Conservation (phyloP, 2,888 invertebrate species). For the Cyrtodaria siliqua region DNA sequence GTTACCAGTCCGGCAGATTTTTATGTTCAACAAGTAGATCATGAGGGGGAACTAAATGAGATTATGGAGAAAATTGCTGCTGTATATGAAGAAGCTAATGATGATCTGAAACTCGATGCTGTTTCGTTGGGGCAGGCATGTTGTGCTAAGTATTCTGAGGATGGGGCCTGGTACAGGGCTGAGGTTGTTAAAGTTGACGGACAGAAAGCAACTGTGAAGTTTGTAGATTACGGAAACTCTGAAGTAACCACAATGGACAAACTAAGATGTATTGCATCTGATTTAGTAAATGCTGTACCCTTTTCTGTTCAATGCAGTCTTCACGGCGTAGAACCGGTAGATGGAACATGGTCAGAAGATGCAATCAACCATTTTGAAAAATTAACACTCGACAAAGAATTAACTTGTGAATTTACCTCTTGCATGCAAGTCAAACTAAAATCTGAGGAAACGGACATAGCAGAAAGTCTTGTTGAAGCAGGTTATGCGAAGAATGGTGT, state of each 20-base stretch:
- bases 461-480: constrained; percentile 18
- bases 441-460: constrained; percentile 59
- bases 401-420: constrained; percentile 63
- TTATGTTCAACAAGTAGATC: constrained; percentile 63
- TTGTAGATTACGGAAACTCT: constrained; percentile 84
- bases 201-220: constrained; percentile 67
- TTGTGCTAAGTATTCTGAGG: constrained; percentile 75
- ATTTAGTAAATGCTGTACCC: constrained; percentile 69
- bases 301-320: constrained; percentile 78
- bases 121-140: constrained; percentile 63
- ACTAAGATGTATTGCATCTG: constrained; percentile 70
- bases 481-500: constrained; percentile 19
- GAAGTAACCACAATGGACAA: constrained; percentile 68
- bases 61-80: constrained; percentile 56
- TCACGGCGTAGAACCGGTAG: constrained; percentile 63
- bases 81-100: constrained; percentile 26
- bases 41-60: constrained; percentile 61
- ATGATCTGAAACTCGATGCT: not conserved
- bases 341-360: constrained; percentile 70
- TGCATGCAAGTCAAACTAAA: constrained; percentile 54
- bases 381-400: constrained; percentile 66
- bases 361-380: constrained; percentile 70
- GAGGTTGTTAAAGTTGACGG: constrained; percentile 58
- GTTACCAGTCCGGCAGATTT: constrained; percentile 76
- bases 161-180: constrained; percentile 79